phyloP scores from a whole-genome alignment of 2,888 invertebrate genomes.

The Acanthacorydalis orientalis region DNA sequence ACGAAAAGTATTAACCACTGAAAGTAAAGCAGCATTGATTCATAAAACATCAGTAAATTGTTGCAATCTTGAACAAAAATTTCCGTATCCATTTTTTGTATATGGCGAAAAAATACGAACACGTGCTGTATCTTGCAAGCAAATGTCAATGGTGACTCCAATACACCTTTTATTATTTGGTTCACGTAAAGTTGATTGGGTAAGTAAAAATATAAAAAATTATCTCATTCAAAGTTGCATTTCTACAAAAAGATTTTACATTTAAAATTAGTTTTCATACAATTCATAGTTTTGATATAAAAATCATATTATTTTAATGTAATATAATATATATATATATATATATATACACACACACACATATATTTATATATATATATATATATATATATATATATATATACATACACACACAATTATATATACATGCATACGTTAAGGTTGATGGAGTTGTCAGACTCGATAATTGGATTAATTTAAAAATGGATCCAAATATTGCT shows the following conservation, averaged over 20 bases:
- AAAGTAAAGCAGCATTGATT: slow-evolving; percentile 85
- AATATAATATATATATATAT: too few species aligned
- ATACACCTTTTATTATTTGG: slow-evolving; percentile 86
- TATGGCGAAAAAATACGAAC: slow-evolving; percentile 98
- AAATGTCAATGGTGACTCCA: slow-evolving; percentile 86
- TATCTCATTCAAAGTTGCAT: too few species aligned
- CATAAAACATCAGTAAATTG: slow-evolving; percentile 96
- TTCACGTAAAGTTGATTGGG: slow-evolving; percentile 69
- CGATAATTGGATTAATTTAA: slow-evolving; percentile 89
- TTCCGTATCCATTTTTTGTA: slow-evolving; percentile 89
- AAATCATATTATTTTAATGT: too few species aligned
- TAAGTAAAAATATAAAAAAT: slow-evolving; percentile 15
- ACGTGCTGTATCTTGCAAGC: slow-evolving; percentile 88
- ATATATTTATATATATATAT: too few species aligned
- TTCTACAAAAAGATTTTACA: too few species aligned
- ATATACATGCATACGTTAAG: too few species aligned
- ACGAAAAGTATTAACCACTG: slow-evolving; percentile 82
- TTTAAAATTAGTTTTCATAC: too few species aligned
- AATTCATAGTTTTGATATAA: too few species aligned
- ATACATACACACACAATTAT: too few species aligned
- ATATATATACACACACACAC: too few species aligned
- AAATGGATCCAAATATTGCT: slow-evolving; percentile 64
- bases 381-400: too few species aligned
- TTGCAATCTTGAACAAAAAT: slow-evolving; percentile 62
- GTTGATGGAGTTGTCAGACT: slow-evolving; percentile 59